Evolutionary conservation across 2,888 invertebrate species (phyloP).

Genomic region (Alloplasta piceator): DNA sequence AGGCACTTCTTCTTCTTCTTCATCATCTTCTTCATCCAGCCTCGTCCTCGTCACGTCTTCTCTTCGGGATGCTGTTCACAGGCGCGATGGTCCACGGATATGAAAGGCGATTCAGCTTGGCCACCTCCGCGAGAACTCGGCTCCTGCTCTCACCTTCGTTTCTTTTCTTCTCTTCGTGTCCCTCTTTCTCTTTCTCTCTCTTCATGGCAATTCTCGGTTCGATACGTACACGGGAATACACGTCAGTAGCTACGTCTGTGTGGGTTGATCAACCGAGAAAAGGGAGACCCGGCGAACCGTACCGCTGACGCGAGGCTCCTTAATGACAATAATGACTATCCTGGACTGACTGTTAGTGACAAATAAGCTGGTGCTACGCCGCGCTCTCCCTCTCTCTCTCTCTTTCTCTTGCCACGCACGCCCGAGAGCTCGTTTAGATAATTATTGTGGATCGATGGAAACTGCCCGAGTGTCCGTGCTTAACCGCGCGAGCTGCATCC

Average conservation of each 20-base stretch:
- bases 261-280: constrained; percentile 52
- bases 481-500: constrained; percentile 24
- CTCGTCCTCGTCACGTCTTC: constrained; percentile 28
- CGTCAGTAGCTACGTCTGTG: constrained; percentile 28
- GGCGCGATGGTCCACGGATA: constrained; percentile 33
- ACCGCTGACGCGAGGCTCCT: constrained; percentile 58
- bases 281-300: constrained; percentile 48
- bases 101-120: constrained; percentile 33
- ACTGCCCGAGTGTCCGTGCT: constrained; percentile 57
- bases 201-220: constrained; percentile 36
- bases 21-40: constrained; percentile 1
- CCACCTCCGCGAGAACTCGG: constrained; percentile 34
- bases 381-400: constrained; percentile 2
- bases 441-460: constrained; percentile 75
- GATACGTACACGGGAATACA: constrained; percentile 12
- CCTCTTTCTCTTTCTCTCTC: constrained; percentile 16
- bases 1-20: constrained; percentile 24
- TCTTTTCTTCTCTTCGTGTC: constrained; percentile 48
- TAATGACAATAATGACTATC: constrained; percentile 74
- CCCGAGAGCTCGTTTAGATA: constrained; percentile 74
- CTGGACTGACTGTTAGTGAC: constrained; percentile 72
- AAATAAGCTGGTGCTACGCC: constrained; percentile 74
- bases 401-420: constrained; percentile 45
- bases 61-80: constrained; percentile 42
- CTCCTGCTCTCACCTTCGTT: constrained; percentile 28